phyloP scores from a whole-genome alignment of 30 jellyfish, hydroid and myxozoan genomes.

The Catostylus mosaicus region DNA sequence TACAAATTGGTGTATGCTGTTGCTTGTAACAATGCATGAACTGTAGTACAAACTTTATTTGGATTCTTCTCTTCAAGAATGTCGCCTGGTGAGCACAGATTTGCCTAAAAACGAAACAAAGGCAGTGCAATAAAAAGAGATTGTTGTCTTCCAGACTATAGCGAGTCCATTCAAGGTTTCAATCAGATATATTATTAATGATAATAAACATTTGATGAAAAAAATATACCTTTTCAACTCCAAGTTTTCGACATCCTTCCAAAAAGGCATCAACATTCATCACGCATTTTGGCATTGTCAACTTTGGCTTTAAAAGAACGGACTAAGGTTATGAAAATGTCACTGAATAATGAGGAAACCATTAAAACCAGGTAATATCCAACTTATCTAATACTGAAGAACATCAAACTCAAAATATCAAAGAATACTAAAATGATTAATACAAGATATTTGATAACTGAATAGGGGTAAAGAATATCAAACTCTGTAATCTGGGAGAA shows the following conservation, averaged over 20 bases:
- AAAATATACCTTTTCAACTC: slow-evolving; percentile 74
- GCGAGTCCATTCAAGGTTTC: too few relatives aligned
- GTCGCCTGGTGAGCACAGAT: slow-evolving; percentile 83
- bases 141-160: too few relatives aligned
- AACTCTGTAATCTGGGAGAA: too few relatives aligned
- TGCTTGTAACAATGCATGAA: slow-evolving; percentile 80
- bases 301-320: slow-evolving; percentile 65
- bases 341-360: background rate
- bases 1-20: slow-evolving; percentile 49
- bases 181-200: too few relatives aligned
- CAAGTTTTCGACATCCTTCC: slow-evolving; percentile 87
- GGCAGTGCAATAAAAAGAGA: too few relatives aligned
- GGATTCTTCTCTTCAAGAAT: slow-evolving; percentile 88
- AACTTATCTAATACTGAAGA: too few relatives aligned
- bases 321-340: background rate
- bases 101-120: slow-evolving; percentile 71
- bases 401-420: background rate
- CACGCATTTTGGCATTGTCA: slow-evolving; percentile 91
- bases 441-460: background rate
- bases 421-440: too few relatives aligned
- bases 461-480: too few relatives aligned
- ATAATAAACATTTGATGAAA: background rate
- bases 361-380: background rate
- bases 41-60: slow-evolving; percentile 77
- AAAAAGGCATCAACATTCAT: slow-evolving; percentile 95